These are phyloP conservation scores for Orthonevra nobilis DNA, from an alignment of 2,888 invertebrate genomes.

Conservation along the genomic window DNA sequence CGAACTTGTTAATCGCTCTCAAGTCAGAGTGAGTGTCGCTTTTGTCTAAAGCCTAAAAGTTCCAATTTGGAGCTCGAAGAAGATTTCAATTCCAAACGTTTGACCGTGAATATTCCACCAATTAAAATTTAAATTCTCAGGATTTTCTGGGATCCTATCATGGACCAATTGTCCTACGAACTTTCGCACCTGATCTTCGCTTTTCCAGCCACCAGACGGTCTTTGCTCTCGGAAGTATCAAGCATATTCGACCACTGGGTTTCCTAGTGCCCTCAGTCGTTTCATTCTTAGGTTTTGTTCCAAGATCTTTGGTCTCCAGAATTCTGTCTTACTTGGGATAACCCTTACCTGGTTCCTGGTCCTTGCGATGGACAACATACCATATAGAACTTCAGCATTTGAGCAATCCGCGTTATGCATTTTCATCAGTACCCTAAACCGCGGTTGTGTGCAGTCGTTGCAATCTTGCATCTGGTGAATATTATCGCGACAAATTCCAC, in stretches of 20 bases:
- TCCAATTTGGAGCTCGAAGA: too few species aligned
- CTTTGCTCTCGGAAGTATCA: too few species aligned
- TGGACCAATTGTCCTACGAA: too few species aligned
- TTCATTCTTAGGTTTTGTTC: neutral
- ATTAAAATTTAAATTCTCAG: too few species aligned
- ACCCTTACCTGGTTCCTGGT: neutral
- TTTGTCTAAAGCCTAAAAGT: too few species aligned
- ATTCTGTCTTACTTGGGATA: neutral
- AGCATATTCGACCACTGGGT: conserved; percentile 17
- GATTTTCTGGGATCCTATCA: too few species aligned
- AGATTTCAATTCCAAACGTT: too few species aligned
- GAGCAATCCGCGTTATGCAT: neutral
- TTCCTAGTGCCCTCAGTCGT: neutral
- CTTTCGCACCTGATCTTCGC: too few species aligned
- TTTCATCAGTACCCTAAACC: neutral
- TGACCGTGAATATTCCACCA: too few species aligned
- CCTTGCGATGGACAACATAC: neutral
- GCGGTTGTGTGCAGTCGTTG: neutral
- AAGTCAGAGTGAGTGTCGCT: too few species aligned
- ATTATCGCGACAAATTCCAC: neutral
- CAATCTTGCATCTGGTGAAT: neutral
- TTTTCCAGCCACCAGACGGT: too few species aligned
- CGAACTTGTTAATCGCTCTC: too few species aligned
- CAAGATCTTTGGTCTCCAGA: conserved; percentile 2
- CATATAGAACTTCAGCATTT: neutral